Base-by-base conservation (phyloP, 2,113 vertebrate genomes). In the Coracopsis vasa region DNA sequence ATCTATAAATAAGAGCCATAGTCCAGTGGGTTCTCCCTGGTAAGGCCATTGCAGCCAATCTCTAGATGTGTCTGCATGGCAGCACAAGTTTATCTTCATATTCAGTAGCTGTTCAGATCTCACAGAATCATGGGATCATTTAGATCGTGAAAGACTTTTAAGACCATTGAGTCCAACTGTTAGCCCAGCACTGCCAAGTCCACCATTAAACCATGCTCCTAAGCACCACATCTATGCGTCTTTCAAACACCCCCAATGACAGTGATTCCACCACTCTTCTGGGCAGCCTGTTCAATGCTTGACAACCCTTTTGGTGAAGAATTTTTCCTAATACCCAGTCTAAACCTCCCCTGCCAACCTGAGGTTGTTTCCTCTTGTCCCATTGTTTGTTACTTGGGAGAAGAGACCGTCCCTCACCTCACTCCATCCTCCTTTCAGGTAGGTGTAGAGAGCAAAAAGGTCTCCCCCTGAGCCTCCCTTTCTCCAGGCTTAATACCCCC, bases 61-160 rank as follows among this genome's bases (percentile, higher is more conserved):
- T 50, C 61, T 6, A 19, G 47, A 16, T 0, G 0, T 2, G 16
- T 24, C 84, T 54, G 3, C 11, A 14, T 24, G 35, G 6, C 37
- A 64, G 21, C 0, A 29, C 39, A 51, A 39, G 41, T 42, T 80
- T 58, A 37, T 41, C 25, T 28, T 82, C 47, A 5, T 4, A 29
- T 54, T 91, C 71, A 61, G 58, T 5, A 90, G 71, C 71, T 82
- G 35, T 24, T 80, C 66, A 44, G 54, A 60, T 58, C 56, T 35
- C 56, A 58, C 21, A 24, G 33, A 35, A 35, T 24, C 56, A 35
- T 35, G 56, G 13, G 33, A 58, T 58, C 56, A 58, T 58, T 24
- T 58, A 58, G 56, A 33, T n/a, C 56, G 10, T 15, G 13, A 58
- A 58, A 58, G 56, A 58, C 56, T 58, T 58, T 58, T 24, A 58